These are phyloP conservation scores for Nettapus auritus DNA, from an alignment of 2,113 vertebrate genomes.

Conservation along the genomic window DNA sequence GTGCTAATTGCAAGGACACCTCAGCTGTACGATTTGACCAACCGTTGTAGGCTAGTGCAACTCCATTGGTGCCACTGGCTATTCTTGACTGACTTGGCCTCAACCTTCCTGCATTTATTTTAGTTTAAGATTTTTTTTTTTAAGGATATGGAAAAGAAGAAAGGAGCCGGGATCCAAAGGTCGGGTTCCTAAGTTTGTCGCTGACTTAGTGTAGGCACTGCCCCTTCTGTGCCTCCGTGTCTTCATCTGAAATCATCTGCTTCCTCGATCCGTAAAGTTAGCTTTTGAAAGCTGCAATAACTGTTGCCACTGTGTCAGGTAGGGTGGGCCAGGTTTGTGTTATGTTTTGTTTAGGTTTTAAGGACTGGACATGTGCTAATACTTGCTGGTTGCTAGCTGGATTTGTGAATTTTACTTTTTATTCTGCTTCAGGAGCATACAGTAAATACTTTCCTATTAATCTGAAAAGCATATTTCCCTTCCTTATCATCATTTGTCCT, in stretches of 20 bases:
- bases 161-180: not conserved
- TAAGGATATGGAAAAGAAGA: not conserved
- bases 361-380: not conserved
- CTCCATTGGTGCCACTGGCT: not conserved
- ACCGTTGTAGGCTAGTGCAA: not conserved
- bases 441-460: not conserved
- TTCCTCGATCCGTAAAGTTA: not conserved
- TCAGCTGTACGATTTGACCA: not conserved
- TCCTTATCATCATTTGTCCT: conserved; percentile 46
- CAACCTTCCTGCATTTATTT: not conserved
- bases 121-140: not conserved
- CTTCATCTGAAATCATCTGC: not conserved
- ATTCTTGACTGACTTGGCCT: not conserved
- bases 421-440: not conserved
- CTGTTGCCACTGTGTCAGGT: not conserved
- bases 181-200: not conserved
- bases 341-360: not conserved
- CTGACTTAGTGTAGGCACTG: not conserved
- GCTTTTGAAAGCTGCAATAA: not conserved
- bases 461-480: conserved; percentile 2
- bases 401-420: not conserved
- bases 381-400: not conserved
- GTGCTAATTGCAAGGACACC: not conserved
- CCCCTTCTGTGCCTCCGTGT: not conserved
- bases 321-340: not conserved